A percentile compares a stretch with the other conserved stretches of the same genome.
phyloP scores from a whole-genome alignment of 2,888 invertebrate species.

The Tipula lateralis region DNA sequence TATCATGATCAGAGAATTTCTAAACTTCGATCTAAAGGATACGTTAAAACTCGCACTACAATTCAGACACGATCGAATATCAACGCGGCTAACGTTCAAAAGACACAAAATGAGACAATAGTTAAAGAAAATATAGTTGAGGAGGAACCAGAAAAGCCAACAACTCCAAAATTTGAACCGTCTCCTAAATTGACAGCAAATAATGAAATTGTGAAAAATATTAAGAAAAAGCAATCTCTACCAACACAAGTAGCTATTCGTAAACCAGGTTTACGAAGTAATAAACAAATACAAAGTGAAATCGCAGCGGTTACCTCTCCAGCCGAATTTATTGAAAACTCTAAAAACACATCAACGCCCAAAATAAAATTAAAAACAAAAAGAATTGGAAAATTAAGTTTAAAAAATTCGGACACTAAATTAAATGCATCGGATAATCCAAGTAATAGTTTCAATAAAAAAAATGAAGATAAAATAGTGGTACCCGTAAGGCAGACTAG shows the following conservation, averaged over 20 bases:
- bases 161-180: not conserved
- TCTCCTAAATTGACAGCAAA: constrained; percentile 25
- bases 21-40: constrained; percentile 41
- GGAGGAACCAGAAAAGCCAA: not conserved
- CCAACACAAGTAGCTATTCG: constrained; percentile 26
- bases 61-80: constrained; percentile 14
- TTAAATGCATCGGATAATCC: not conserved
- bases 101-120: not conserved
- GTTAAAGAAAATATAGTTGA: not conserved
- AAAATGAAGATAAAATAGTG: not conserved
- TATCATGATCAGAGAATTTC: constrained; percentile 59
- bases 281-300: not conserved
- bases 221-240: not conserved
- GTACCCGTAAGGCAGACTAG: not conserved
- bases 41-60: not conserved
- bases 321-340: not conserved
- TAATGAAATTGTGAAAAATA: not conserved
- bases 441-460: not conserved
- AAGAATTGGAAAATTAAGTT: not conserved
- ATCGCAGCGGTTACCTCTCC: not conserved
- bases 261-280: constrained; percentile 31
- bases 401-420: not conserved
- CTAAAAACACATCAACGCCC: not conserved
- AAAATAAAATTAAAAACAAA: constrained; percentile 20
- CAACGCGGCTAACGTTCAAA: not conserved